phyloP scores from a whole-genome alignment of 2,797 vertebrate genomes.

The Muraenolepis orangiensis region DNA sequence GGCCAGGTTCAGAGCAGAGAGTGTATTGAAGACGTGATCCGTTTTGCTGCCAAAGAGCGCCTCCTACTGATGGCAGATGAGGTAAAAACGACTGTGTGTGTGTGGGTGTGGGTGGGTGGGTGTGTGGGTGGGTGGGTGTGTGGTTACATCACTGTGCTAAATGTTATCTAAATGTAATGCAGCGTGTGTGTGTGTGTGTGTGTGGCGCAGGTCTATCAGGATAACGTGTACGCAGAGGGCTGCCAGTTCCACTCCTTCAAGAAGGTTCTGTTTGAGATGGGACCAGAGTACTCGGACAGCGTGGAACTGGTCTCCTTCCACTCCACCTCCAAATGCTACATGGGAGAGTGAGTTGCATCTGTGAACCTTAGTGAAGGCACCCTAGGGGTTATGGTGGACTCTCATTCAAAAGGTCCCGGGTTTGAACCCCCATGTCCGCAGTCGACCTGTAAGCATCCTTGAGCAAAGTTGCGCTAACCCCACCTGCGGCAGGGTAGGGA shows the following conservation, averaged over 20 bases:
- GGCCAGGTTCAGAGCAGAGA: conserved; percentile 90
- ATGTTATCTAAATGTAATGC: neutral
- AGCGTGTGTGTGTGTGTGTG: neutral
- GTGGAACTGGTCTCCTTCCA: conserved; percentile 91
- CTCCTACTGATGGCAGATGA: conserved; percentile 93
- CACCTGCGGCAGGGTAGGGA: no score
- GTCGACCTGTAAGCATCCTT: neutral
- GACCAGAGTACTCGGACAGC: conserved; percentile 74
- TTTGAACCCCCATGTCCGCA: neutral
- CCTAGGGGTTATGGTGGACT: neutral
- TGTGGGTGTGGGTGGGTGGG: neutral
- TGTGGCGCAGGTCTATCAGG: conserved; percentile 84
- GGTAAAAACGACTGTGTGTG: conserved; percentile 56
- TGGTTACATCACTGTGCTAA: neutral
- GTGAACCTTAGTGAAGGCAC: no score
- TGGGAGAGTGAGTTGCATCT: conserved; percentile 95
- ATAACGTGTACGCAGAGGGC: conserved; percentile 85
- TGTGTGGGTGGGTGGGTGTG: neutral
- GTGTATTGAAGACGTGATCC: conserved; percentile 89
- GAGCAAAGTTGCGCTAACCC: neutral
- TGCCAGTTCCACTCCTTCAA: conserved; percentile 92
- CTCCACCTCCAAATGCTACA: conserved; percentile 91
- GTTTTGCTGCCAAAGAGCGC: conserved; percentile 83
- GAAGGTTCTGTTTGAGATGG: conserved; percentile 91
- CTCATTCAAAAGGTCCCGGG: neutral